Evolutionary conservation across 2,797 vertebrate species (phyloP).

Genomic region (Lepilemur ruficaudatus): DNA sequence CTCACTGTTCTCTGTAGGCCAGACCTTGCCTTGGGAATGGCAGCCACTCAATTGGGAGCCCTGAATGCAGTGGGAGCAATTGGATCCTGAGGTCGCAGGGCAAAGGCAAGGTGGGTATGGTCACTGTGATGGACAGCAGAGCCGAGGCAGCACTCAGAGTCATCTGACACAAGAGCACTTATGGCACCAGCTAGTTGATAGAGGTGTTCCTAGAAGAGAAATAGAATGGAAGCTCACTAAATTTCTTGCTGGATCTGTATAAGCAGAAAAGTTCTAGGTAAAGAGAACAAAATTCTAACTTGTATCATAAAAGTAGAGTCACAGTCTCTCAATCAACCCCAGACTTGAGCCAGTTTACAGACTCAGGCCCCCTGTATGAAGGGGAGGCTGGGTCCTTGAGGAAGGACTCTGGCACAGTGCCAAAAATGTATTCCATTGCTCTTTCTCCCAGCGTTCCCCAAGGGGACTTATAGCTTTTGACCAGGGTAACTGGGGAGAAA

Average conservation of each 20-base stretch:
- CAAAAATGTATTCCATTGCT: not conserved
- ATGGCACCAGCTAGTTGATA: not conserved
- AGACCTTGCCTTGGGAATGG: not conserved
- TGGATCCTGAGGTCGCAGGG: not conserved
- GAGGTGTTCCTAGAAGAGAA: not conserved
- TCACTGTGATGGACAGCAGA: not conserved
- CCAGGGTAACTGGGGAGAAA: not conserved
- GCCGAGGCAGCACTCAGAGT: not conserved
- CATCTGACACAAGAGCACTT: not conserved
- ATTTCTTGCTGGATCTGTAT: not conserved
- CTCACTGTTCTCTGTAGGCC: not conserved
- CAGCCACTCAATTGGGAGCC: not conserved
- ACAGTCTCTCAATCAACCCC: not conserved
- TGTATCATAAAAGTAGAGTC: not conserved
- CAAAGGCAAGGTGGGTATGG: not conserved
- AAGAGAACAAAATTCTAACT: not conserved
- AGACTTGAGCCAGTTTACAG: not conserved
- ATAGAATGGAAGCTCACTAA: not conserved
- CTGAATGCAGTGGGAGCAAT: not conserved
- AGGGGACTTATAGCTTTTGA: not conserved
- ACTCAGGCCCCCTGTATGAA: not conserved
- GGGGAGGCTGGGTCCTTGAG: not conserved
- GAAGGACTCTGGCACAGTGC: not conserved
- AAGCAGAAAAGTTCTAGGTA: not conserved
- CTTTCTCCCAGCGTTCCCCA: not conserved